Evolutionary conservation across 2,797 vertebrate species (phyloP).

Genomic region (Trachops cirrhosus): DNA sequence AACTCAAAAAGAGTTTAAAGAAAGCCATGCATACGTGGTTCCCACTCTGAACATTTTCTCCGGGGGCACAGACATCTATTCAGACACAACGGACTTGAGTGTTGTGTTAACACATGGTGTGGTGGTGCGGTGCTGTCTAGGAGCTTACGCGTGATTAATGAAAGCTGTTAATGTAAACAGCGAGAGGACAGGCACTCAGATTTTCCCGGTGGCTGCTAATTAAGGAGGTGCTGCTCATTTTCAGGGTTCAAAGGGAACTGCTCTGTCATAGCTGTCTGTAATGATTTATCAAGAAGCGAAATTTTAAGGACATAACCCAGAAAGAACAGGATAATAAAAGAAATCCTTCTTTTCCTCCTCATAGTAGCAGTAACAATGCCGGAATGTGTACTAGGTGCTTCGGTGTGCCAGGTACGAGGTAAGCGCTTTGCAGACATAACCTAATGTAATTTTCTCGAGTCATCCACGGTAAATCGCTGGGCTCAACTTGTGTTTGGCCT

Average conservation of each 20-base stretch:
- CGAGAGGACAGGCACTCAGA: not conserved
- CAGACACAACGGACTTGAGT: constrained; percentile 14
- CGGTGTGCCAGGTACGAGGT: not conserved
- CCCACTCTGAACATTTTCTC: constrained; percentile 28
- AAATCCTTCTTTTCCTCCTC: not conserved
- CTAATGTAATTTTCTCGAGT: not conserved
- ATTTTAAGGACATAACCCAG: constrained; percentile 44
- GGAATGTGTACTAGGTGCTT: not conserved
- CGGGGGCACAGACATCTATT: not conserved
- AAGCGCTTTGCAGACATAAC: not conserved
- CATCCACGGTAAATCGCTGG: not conserved
- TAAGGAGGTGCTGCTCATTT: constrained; percentile 60
- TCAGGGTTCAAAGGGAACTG: not conserved
- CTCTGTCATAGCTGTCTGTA: constrained; percentile 40
- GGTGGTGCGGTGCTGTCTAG: not conserved
- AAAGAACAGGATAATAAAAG: not conserved
- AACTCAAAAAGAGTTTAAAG: not conserved
- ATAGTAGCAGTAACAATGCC: not conserved
- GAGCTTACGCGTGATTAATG: constrained; percentile 47
- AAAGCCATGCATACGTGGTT: not conserved
- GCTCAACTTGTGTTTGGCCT: not conserved
- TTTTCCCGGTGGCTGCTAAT: constrained; percentile 60
- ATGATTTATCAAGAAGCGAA: constrained; percentile 43
- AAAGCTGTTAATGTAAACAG: constrained; percentile 71
- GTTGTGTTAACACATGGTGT: not conserved